Evolutionary conservation across 1,140 invertebrate species (phyloP).

Genomic region (Atta texana): DNA sequence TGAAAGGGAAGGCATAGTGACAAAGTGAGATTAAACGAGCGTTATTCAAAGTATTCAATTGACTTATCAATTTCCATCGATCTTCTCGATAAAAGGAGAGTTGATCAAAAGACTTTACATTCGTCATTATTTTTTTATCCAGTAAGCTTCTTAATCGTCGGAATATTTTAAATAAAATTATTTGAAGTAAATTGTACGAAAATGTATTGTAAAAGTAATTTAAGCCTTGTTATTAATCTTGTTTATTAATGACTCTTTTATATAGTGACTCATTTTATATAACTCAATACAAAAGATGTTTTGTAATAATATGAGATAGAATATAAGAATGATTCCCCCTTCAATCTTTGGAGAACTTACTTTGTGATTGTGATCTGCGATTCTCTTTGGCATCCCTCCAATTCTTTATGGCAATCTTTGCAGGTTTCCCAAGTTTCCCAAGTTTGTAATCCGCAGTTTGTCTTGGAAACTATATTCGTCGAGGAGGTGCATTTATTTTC

Average conservation of each 20-base stretch:
- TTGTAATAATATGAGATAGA: constrained; percentile 3
- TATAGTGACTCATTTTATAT: neutral
- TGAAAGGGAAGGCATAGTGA: neutral
- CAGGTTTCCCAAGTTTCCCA: constrained; percentile 75
- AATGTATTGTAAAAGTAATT: neutral
- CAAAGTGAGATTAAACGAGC: neutral
- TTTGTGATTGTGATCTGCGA: constrained; percentile 76
- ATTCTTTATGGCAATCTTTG: constrained; percentile 72
- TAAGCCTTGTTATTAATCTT: neutral
- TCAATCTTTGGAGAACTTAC: constrained; percentile 58
- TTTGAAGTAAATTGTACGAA: neutral
- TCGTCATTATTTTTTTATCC: neutral
- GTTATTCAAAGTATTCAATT: neutral
- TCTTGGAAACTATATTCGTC: constrained; percentile 37
- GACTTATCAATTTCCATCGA: neutral
- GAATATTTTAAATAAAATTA: neutral
- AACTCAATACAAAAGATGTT: neutral
- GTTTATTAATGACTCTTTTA: neutral
- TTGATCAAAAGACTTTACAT: neutral
- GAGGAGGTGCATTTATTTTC: constrained; percentile 52
- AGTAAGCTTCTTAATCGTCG: neutral
- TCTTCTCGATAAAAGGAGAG: neutral
- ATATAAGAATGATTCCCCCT: neutral
- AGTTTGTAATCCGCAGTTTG: constrained; percentile 63
- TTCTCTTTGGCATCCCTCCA: constrained; percentile 70